Percentiles rank a stretch among this genome's conserved stretches.
Evolutionary conservation across 2,113 vertebrate species (phyloP).

Genomic region (Mormyrus lacerda): DNA sequence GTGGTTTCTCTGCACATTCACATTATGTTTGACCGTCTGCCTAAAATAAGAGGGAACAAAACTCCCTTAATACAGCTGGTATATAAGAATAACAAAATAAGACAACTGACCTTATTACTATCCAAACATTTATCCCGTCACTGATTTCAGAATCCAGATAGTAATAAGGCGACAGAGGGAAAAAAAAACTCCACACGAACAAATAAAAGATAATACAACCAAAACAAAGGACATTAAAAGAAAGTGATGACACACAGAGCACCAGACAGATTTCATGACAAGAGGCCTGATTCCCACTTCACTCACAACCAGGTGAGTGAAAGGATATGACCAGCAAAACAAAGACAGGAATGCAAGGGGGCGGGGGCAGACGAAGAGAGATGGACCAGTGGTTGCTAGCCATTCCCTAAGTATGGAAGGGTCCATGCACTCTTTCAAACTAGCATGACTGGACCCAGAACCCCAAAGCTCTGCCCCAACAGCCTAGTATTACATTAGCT

Average conservation of each 20-base stretch:
- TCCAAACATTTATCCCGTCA: not conserved
- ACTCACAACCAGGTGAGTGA: slow-evolving; percentile 47
- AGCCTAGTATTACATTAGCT: not conserved
- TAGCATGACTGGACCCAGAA: slow-evolving; percentile 53
- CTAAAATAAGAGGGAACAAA: not conserved
- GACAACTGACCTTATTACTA: not conserved
- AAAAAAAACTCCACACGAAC: not conserved
- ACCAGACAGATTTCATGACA: not conserved
- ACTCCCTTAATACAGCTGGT: not conserved
- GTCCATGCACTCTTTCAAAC: slow-evolving; percentile 72
- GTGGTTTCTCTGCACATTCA: not conserved
- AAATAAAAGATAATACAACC: not conserved
- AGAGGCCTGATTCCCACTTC: not conserved
- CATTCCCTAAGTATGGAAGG: slow-evolving; percentile 66
- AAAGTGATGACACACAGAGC: not conserved
- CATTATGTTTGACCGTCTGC: not conserved
- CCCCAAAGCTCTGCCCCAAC: slow-evolving; percentile 51
- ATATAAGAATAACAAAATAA: not conserved
- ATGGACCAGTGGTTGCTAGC: slow-evolving; percentile 23
- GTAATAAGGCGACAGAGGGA: not conserved
- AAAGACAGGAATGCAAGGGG: slow-evolving; percentile 72
- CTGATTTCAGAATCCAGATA: not conserved
- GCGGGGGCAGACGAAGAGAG: slow-evolving; percentile 31
- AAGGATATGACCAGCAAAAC: slow-evolving; percentile 73
- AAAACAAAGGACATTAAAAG: not conserved